Conservation (phyloP, 1,140 invertebrate species). For the Pygmarrhopalites habei region DNA sequence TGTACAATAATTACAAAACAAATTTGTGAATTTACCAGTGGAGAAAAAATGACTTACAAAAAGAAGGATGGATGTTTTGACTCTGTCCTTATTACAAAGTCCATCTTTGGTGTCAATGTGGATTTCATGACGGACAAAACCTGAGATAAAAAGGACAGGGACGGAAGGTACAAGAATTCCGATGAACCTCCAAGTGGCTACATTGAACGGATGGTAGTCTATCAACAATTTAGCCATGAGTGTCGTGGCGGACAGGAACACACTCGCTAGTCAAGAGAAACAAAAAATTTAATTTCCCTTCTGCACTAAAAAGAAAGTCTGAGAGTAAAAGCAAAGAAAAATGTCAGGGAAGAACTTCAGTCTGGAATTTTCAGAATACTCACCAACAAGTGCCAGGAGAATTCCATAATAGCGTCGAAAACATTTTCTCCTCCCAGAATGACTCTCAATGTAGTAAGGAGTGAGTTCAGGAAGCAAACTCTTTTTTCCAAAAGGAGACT, state of each 20-base stretch:
- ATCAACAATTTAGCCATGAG: constrained; percentile 45
- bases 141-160: constrained; percentile 39
- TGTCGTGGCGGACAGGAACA: constrained; percentile 43
- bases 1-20: too few relatives aligned
- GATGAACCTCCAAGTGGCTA: constrained; percentile 45
- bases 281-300: too few relatives aligned
- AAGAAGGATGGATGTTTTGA: constrained; percentile 7
- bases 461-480: too few relatives aligned
- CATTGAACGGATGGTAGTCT: constrained; percentile 43
- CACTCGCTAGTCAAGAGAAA: too few relatives aligned
- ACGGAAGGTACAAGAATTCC: constrained; percentile 45
- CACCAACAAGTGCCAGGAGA: constrained; percentile 8
- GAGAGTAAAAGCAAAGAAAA: too few relatives aligned
- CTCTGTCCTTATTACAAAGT: not conserved
- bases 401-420: constrained; percentile 8
- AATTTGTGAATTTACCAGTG: too few relatives aligned
- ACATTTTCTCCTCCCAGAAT: not conserved
- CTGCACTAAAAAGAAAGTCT: too few relatives aligned
- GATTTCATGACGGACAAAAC: not conserved
- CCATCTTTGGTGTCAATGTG: not conserved
- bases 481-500: too few relatives aligned
- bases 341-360: too few relatives aligned
- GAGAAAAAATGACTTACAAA: constrained; percentile 1
- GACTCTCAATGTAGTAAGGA: too few relatives aligned
- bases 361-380: too few relatives aligned